Percentiles rank a stretch among this genome's conserved stretches.
Evolutionary conservation across 2,797 vertebrate species (phyloP).

Genomic region (Loriculus beryllinus): DNA sequence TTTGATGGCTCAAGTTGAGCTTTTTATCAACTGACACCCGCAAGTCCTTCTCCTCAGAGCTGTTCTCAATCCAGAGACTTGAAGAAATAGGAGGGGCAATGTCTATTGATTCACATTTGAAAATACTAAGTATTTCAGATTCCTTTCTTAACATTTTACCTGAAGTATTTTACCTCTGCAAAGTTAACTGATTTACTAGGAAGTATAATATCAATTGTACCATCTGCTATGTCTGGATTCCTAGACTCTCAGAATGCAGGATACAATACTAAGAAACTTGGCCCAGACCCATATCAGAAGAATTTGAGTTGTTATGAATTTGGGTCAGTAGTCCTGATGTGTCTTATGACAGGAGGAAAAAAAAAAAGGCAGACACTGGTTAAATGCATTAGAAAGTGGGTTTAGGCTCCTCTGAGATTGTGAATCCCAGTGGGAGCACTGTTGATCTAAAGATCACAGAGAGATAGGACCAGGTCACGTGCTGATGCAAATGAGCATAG

Average conservation of each 20-base stretch:
- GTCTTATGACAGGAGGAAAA: not conserved
- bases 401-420: not conserved
- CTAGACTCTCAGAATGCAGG: not conserved
- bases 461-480: constrained; percentile 28
- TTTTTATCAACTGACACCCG: not conserved
- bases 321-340: not conserved
- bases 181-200: not conserved
- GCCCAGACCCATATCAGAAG: not conserved
- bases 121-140: not conserved
- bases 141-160: not conserved
- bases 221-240: not conserved
- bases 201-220: not conserved
- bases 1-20: not conserved
- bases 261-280: not conserved
- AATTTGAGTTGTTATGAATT: not conserved
- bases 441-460: constrained; percentile 28
- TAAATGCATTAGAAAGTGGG: not conserved
- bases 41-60: not conserved
- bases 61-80: not conserved
- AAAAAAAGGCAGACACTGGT: not conserved
- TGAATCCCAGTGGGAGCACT: not conserved
- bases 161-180: not conserved
- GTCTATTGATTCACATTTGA: not conserved
- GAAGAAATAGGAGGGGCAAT: not conserved
- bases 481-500: constrained; percentile 60